A percentile compares a stretch with the other conserved stretches of the same genome.
phyloP scores from a whole-genome alignment of 2,797 vertebrate genomes.

The Mico argentatus region DNA sequence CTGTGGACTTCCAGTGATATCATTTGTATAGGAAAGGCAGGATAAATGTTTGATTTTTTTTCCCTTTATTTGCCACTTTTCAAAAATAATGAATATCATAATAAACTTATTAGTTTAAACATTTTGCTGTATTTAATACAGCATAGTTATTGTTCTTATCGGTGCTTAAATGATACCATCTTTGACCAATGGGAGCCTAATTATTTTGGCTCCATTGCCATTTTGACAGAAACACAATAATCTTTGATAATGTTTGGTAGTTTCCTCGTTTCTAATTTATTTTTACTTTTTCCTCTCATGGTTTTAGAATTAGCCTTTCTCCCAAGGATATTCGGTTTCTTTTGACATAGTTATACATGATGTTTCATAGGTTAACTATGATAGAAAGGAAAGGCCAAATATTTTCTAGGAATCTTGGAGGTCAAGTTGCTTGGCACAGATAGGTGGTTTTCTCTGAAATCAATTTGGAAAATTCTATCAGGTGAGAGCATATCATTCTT shows the following conservation, averaged over 20 bases:
- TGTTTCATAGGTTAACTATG: neutral
- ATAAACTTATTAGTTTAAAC: neutral
- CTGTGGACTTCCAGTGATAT: neutral
- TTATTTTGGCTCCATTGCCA: neutral
- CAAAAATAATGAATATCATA: neutral
- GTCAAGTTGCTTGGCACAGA: slow-evolving; percentile 12
- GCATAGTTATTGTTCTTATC: neutral
- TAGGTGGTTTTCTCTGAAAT: neutral
- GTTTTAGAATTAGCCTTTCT: slow-evolving; percentile 48
- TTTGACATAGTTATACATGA: neutral
- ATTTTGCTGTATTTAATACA: neutral
- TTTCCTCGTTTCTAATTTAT: slow-evolving; percentile 54
- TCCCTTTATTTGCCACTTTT: slow-evolving; percentile 41
- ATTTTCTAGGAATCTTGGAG: neutral
- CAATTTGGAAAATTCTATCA: slow-evolving; percentile 43
- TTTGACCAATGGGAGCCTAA: slow-evolving; percentile 4
- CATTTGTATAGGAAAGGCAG: neutral
- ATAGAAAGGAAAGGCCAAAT: slow-evolving; percentile 18
- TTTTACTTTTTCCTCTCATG: neutral
- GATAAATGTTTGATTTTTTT: neutral
- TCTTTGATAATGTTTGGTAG: neutral
- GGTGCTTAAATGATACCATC: neutral
- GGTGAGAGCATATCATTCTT: neutral
- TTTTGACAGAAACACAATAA: slow-evolving; percentile 18
- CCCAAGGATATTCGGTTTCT: neutral